phyloP scores from a whole-genome alignment of 2,797 vertebrate genomes.

The Anas flavirostris region DNA sequence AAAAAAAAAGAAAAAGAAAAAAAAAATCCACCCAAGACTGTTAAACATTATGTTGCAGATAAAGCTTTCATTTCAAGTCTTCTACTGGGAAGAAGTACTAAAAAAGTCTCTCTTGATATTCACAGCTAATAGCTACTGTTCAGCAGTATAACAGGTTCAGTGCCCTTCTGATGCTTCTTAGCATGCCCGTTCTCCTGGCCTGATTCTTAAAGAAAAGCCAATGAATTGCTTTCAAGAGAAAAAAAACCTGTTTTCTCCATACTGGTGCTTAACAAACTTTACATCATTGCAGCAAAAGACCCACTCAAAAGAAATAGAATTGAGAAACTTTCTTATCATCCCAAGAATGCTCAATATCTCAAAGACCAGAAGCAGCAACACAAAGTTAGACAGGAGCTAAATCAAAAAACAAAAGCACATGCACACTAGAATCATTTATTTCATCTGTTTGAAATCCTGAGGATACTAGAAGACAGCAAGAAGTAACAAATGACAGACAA shows the following conservation, averaged over 20 bases:
- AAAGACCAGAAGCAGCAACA: neutral
- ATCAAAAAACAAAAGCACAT: neutral
- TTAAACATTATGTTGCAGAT: neutral
- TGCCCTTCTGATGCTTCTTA: neutral
- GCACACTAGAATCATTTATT: neutral
- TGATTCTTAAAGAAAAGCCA: neutral
- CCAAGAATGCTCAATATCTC: neutral
- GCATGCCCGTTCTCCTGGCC: neutral
- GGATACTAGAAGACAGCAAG: neutral
- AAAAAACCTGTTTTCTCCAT: neutral
- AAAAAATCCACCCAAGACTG: neutral
- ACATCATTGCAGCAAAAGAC: neutral
- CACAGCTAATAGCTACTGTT: neutral
- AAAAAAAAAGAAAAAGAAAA: neutral
- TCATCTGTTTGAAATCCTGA: neutral
- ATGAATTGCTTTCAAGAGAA: neutral
- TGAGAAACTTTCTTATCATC: constrained; percentile 1
- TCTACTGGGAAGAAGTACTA: neutral
- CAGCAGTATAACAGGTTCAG: neutral
- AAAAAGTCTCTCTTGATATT: neutral
- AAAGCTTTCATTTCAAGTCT: neutral
- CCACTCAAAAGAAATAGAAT: neutral
- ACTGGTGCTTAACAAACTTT: neutral
- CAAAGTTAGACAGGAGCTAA: neutral
- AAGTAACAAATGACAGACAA: neutral